Evolutionary conservation across 64 coral and sea anemone species (phyloP), one percentile per base, ranked within the genome.

Genomic region (Catalaphyllia jardinei): DNA sequence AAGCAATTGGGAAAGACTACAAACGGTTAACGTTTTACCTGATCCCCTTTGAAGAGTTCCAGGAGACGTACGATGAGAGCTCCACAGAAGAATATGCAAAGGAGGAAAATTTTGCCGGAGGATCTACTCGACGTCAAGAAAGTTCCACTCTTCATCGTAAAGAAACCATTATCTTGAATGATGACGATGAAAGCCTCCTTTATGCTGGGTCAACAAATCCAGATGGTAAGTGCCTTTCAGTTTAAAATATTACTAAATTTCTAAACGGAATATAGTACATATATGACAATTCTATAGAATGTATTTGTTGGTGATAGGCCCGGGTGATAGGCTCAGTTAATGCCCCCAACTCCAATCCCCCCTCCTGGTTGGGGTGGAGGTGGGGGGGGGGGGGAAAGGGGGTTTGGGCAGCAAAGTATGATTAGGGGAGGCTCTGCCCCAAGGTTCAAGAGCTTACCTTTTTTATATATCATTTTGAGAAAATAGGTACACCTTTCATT

Each of bases 1-100:
- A 93, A 60, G 86, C 91, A 52, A 87, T 82, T 59, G 62, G 86
- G 19, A 93, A 93, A 75, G 91, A 93, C 29, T 93, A 93, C 72
- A 93, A 93, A 69, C 80, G 79, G 35, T 33, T 89, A 19, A 88
- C 92, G 33, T 83, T 93, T 76, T 89, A 81, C 75, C 30, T 93
- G 73, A 89, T 88, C 63, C 86, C 87, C 74, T 62, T 54, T 76
- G 65, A 75, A 7, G 86, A 93, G 86, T 74, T 93, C 50, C 86
- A 39, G 52, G 69, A 86, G 65, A 61, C n/a, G 25, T 62, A 25
- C 61, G 52, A 62, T 82, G 54, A 60, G 55, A 60, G 54, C 60
- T 62, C 57, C 42, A 13, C 27, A 13, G 79, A 62, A 39, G 79
- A 60, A 82, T 64, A 18, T 62, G 15, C 79, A 62, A 82, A 62